Percentiles rank a stretch among this genome's conserved stretches.
Evolutionary conservation across 2,888 invertebrate genomes (phyloP).

Genomic region (Micropterix aruncella): DNA sequence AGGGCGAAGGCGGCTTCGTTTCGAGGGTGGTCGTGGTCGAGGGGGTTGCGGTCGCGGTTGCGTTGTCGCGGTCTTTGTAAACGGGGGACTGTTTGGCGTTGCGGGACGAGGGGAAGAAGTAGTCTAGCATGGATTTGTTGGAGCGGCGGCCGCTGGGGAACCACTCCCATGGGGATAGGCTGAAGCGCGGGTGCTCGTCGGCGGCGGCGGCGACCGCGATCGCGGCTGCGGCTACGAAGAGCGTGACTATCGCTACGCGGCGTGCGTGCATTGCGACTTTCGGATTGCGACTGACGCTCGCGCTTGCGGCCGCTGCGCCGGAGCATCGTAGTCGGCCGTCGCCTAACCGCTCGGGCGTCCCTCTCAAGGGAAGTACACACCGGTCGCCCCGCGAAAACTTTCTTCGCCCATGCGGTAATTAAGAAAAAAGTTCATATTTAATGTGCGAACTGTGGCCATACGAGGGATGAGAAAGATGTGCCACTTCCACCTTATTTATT

Average conservation of each 20-base stretch:
- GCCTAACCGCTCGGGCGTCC: conserved; percentile 11
- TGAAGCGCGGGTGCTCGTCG: conserved; percentile 28
- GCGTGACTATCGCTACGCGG: conserved; percentile 30
- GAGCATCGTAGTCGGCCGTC: conserved; percentile 9
- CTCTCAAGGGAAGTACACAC: conserved; percentile 13
- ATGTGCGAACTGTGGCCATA: too few relatives aligned
- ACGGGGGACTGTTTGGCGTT: conserved; percentile 30
- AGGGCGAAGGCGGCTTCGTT: conserved; percentile 23
- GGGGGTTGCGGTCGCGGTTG: conserved; percentile 28
- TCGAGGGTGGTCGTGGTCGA: conserved; percentile 12
- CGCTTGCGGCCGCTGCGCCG: conserved; percentile 20
- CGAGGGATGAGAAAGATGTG: too few relatives aligned
- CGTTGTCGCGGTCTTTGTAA: conserved; percentile 22
- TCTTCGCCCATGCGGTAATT: conserved; percentile 20
- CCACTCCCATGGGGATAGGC: conserved; percentile 38
- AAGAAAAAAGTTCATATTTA: not conserved
- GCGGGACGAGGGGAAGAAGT: conserved; percentile 35
- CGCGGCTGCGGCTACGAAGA: conserved; percentile 23
- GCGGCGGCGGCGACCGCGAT: conserved; percentile 20
- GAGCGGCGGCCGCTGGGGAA: conserved; percentile 27
- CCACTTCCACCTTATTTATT: too few relatives aligned
- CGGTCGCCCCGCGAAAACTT: conserved; percentile 24
- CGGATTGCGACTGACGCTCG: conserved; percentile 28
- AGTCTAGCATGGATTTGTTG: conserved; percentile 37
- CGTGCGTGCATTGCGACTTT: conserved; percentile 34